Conservation (phyloP, 92 coral and sea anemone genomes). For the Umimayanthus chanpuru region DNA sequence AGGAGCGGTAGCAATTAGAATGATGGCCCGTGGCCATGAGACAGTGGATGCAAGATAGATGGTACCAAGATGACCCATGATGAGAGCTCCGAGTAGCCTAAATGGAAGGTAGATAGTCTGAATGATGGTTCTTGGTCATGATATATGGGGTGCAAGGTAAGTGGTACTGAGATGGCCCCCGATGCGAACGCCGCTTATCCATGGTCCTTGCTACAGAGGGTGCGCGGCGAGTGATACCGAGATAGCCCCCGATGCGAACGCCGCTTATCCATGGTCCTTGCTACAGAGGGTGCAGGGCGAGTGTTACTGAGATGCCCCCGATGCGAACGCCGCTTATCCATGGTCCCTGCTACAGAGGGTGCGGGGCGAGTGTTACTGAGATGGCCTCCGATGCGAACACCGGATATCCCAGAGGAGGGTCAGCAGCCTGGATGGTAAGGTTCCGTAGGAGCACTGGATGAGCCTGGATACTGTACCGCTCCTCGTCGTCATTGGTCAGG, state of each 20-base stretch:
- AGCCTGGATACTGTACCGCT: slow-evolving; percentile 98
- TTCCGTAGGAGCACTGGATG: slow-evolving; percentile 94
- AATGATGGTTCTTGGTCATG: neutral
- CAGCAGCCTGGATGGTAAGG: slow-evolving; percentile 97
- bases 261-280: slow-evolving; percentile 99
- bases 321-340: slow-evolving; percentile 94
- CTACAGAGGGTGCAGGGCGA: slow-evolving; percentile 64
- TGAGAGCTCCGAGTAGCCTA: slow-evolving; percentile 42
- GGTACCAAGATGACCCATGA: slow-evolving; percentile 84
- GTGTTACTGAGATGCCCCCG: slow-evolving; percentile 74
- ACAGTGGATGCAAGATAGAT: slow-evolving; percentile 60
- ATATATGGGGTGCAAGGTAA: slow-evolving; percentile 64
- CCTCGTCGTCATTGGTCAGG: slow-evolving; percentile 98
- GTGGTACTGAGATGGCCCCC: slow-evolving; percentile 69
- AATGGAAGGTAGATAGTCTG: neutral
- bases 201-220: slow-evolving; percentile 46
- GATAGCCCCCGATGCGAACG: slow-evolving; percentile 36
- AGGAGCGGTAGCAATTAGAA: neutral
- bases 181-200: slow-evolving; percentile 96
- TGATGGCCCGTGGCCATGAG: neutral
- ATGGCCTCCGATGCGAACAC: slow-evolving; percentile 48
- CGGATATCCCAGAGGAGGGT: slow-evolving; percentile 97
- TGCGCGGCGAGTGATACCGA: no score
- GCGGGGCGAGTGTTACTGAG: no score
- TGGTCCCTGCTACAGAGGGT: slow-evolving; percentile 36